Evolutionary conservation across 2,888 invertebrate genomes (phyloP), one percentile per base, ranked within the genome.

Genomic region (Stomorhina lunata): DNA sequence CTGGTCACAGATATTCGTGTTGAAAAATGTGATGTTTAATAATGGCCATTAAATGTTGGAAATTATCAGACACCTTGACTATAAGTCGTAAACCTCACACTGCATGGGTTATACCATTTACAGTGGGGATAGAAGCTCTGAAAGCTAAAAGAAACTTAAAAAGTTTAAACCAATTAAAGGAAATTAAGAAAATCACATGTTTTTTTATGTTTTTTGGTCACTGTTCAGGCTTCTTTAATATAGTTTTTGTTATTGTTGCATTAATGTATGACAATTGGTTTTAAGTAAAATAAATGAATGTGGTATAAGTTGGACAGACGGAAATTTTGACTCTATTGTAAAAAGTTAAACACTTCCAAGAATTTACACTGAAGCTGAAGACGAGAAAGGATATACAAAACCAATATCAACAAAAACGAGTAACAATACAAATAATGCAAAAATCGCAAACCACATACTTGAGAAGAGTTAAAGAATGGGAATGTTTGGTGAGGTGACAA

Each of bases 1-100:
- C 61, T 66, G 82, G 79, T 75, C 69, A 75, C 69, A 79, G 82
- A 79, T 82, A 82, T 79, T 87, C 87, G 88, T 88, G 89, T 88
- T 89, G 90, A 89, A 89, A 89, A 90, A 89, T 89, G 88, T 89
- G 89, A 89, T 90, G 89, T 88, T 88, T 89, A 88, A 88, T 87
- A 90, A 89, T 87, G 88, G 89, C 89, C 89, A 90, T 89, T 89
- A 89, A 89, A 89, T 87, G 87, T 87, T 84, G 84, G 85, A 89
- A 89, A 87, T 90, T 89, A 88, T 89, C 89, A 88, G 89, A 88
- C 88, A 88, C 86, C 85, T 76, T 76, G 79, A 76, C 78, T 76
- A 76, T 76, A 76, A 87, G 84, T 85, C 89, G 87, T 90, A 89
- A 89, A 89, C 87, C 87, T 86, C 87, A 87, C 87, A 87, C 86